Evolutionary conservation across 1,140 invertebrate species (phyloP).

Genomic region (Meloidogyne hapla): DNA sequence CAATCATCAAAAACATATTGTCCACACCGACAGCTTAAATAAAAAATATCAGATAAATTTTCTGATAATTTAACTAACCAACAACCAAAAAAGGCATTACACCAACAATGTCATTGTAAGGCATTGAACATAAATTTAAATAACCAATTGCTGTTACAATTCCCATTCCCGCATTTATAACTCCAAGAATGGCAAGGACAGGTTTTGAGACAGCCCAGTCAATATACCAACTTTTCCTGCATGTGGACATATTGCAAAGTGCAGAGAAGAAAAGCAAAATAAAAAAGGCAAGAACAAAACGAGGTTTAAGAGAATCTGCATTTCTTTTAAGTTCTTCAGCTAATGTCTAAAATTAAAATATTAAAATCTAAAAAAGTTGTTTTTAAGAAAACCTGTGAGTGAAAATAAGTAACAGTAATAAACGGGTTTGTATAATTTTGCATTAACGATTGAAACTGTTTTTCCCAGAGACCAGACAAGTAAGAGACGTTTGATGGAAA

Average conservation of each 20-base stretch:
- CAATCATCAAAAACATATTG: slow-evolving; percentile 69
- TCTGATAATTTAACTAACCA: slow-evolving; percentile 44
- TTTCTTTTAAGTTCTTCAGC: slow-evolving; percentile 61
- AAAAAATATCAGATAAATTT: slow-evolving; percentile 8
- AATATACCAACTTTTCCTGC: slow-evolving; percentile 52
- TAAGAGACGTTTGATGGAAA: slow-evolving; percentile 50
- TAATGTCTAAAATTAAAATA: slow-evolving; percentile 52
- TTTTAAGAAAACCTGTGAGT: slow-evolving; percentile 33
- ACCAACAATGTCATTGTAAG: slow-evolving; percentile 64
- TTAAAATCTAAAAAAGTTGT: slow-evolving; percentile 18
- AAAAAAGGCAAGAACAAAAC: slow-evolving; percentile 56
- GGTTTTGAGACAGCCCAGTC: slow-evolving; percentile 64
- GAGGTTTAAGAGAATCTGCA: slow-evolving; percentile 56
- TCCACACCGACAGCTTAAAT: slow-evolving; percentile 67
- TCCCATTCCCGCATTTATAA: slow-evolving; percentile 67
- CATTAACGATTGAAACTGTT: slow-evolving; percentile 30
- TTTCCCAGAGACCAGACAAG: slow-evolving; percentile 59
- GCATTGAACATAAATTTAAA: slow-evolving; percentile 80
- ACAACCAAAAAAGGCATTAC: slow-evolving; percentile 64
- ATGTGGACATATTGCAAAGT: slow-evolving; percentile 56
- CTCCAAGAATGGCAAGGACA: slow-evolving; percentile 67
- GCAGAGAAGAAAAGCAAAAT: slow-evolving; percentile 60
- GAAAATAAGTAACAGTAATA: slow-evolving; percentile 55
- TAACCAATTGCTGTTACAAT: slow-evolving; percentile 84
- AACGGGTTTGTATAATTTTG: slow-evolving; percentile 40